phyloP scores from a whole-genome alignment of 2,113 vertebrate species.

The Neomonachus schauinslandi region DNA sequence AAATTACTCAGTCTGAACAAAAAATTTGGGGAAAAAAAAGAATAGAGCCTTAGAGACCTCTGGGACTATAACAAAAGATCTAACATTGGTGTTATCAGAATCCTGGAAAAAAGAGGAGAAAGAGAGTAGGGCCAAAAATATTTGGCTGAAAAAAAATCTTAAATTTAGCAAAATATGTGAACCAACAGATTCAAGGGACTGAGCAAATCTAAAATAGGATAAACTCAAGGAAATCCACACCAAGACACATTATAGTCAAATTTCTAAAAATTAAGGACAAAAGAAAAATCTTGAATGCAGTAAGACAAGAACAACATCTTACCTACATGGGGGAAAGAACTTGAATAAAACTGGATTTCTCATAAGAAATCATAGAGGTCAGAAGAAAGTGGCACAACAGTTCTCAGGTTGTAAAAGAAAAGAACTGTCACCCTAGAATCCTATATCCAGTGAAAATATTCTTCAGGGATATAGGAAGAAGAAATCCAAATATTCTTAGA shows the following conservation, averaged over 20 bases:
- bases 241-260: background rate
- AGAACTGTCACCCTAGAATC: background rate
- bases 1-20: background rate
- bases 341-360: conserved; percentile 18
- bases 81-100: background rate
- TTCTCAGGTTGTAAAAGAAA: background rate
- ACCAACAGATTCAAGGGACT: background rate
- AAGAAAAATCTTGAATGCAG: background rate
- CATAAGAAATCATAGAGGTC: background rate
- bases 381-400: background rate
- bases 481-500: background rate
- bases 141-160: background rate
- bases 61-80: background rate
- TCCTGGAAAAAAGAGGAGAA: background rate
- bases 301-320: background rate
- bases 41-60: background rate
- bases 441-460: background rate
- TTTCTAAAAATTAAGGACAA: background rate
- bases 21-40: background rate
- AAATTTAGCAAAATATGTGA: background rate
- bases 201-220: background rate
- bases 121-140: background rate
- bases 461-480: background rate
- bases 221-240: background rate
- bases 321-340: background rate